Evolutionary conservation across 2,797 vertebrate species (phyloP).

Genomic region (Pangasius krempfi): DNA sequence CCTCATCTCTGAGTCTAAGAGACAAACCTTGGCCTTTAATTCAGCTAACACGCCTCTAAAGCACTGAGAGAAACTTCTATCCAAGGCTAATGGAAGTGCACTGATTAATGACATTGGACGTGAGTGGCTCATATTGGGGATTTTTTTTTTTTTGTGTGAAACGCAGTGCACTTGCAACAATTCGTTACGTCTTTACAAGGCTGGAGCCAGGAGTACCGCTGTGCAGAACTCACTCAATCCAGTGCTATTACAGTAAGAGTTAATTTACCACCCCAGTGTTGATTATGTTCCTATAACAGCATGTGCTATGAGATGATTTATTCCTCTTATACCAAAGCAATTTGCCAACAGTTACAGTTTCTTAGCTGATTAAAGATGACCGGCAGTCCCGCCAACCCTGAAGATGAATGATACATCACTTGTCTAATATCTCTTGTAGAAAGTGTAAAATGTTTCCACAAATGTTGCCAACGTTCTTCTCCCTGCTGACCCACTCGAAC

Average conservation of each 20-base stretch:
- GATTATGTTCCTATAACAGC: neutral
- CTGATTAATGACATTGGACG: constrained; percentile 59
- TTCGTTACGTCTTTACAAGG: constrained; percentile 65
- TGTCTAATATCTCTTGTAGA: too few relatives aligned
- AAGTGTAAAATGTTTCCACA: too few relatives aligned
- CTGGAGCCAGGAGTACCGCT: constrained; percentile 50
- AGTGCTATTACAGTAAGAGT: neutral
- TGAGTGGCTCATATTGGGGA: constrained; percentile 50
- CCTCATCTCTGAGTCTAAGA: constrained; percentile 2
- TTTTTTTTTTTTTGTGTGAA: neutral
- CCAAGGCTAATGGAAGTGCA: constrained; percentile 43
- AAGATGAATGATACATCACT: too few relatives aligned
- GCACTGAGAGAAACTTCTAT: constrained; percentile 15
- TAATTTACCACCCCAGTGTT: neutral
- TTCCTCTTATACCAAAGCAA: neutral
- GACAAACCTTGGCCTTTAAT: constrained; percentile 39
- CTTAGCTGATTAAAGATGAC: neutral
- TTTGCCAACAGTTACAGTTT: neutral
- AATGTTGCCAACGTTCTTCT: too few relatives aligned
- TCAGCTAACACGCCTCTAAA: constrained; percentile 23
- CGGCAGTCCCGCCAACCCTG: too few relatives aligned
- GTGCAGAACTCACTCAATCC: constrained; percentile 57
- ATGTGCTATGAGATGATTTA: neutral
- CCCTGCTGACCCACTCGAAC: too few relatives aligned
- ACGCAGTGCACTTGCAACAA: constrained; percentile 65